Percentiles rank a stretch among this genome's conserved stretches.
Conservation (phyloP, 2,888 invertebrate species). For the Strigamia maritima region DNA sequence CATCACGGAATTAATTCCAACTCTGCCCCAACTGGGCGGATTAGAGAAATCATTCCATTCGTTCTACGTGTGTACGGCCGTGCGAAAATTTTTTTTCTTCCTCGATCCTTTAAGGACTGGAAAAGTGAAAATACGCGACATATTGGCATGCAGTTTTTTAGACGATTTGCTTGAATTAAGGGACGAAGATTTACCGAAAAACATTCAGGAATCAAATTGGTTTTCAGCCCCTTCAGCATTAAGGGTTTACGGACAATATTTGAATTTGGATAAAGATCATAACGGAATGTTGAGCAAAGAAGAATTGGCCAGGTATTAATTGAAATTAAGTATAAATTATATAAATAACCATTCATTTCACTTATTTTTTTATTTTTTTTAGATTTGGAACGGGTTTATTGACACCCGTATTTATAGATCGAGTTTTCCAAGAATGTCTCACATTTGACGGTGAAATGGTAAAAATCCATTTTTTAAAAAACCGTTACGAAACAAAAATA, state of each 20-base stretch:
- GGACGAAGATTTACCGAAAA: slow-evolving; percentile 78
- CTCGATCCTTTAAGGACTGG: slow-evolving; percentile 85
- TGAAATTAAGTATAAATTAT: slow-evolving; percentile 40
- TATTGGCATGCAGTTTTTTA: slow-evolving; percentile 84
- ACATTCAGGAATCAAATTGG: slow-evolving; percentile 83
- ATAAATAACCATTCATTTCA: not conserved
- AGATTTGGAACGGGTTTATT: slow-evolving; percentile 87
- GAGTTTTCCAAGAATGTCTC: slow-evolving; percentile 91
- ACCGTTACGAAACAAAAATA: not conserved
- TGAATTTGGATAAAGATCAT: slow-evolving; percentile 88
- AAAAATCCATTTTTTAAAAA: not conserved
- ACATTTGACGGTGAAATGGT: slow-evolving; percentile 67
- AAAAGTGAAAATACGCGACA: slow-evolving; percentile 83
- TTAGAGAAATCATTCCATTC: slow-evolving; percentile 89
- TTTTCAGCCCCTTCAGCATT: slow-evolving; percentile 85
- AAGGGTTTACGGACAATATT: slow-evolving; percentile 87
- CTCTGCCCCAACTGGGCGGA: slow-evolving; percentile 82
- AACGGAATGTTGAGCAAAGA: slow-evolving; percentile 93
- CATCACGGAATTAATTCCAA: slow-evolving; percentile 87
- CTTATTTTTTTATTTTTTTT: too few species aligned
- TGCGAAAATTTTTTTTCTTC: slow-evolving; percentile 93
- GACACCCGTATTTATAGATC: slow-evolving; percentile 83
- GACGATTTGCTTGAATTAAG: slow-evolving; percentile 87
- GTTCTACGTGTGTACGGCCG: slow-evolving; percentile 94
- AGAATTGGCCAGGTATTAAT: slow-evolving; percentile 82